phyloP scores from a whole-genome alignment of 2,888 invertebrate genomes.

The Ommatoiulus sabulosus region DNA sequence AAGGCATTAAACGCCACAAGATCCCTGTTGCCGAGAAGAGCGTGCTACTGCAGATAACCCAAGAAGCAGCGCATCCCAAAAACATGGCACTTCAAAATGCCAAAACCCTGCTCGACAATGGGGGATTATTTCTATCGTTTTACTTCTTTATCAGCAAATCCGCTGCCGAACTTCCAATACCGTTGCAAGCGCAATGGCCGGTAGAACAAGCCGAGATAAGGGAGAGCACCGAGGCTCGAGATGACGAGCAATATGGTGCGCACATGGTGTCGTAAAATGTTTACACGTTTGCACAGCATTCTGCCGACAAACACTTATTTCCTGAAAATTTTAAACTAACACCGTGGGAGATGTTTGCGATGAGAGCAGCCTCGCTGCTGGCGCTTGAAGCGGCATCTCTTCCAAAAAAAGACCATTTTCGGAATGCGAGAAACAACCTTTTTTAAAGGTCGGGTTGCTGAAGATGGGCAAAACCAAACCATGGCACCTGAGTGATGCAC shows the following conservation, averaged over 20 bases:
- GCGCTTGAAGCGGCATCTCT: not conserved
- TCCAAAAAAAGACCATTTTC: slow-evolving; percentile 10
- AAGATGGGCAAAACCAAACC: not conserved
- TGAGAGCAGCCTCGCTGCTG: not conserved
- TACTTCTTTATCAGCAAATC: not conserved
- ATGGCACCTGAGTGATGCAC: no score
- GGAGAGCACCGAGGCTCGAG: not conserved
- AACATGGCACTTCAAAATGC: not conserved
- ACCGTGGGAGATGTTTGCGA: not conserved
- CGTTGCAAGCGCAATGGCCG: not conserved
- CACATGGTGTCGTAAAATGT: not conserved
- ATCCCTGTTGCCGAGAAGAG: not conserved
- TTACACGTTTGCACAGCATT: not conserved
- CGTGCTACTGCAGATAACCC: not conserved
- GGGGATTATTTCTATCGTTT: not conserved
- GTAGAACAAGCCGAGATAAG: not conserved
- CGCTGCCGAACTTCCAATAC: not conserved
- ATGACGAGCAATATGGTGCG: not conserved
- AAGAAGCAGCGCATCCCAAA: not conserved
- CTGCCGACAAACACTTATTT: not conserved
- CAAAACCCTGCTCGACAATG: not conserved
- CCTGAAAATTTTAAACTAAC: not conserved
- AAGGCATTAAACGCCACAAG: not conserved
- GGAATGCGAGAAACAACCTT: not conserved
- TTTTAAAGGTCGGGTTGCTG: not conserved